These are phyloP conservation scores for Acronicta psi DNA, from an alignment of 2,888 invertebrate genomes.

Conservation along the genomic window DNA sequence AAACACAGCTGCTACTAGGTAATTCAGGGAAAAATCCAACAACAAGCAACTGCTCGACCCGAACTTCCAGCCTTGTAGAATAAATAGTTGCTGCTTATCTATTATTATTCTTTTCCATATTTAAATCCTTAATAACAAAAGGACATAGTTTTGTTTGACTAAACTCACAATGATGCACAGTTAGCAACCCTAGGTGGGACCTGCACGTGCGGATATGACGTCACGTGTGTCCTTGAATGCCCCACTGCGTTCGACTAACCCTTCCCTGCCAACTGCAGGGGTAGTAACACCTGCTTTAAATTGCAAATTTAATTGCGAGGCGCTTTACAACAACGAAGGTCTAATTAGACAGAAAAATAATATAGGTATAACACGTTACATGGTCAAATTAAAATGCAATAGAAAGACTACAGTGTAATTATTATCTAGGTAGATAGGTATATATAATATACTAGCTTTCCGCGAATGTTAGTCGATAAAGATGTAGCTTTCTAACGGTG, in stretches of 20 bases:
- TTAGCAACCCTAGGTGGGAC: slow-evolving; percentile 31
- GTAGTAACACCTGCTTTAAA: slow-evolving; percentile 41
- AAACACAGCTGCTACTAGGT: too few relatives aligned
- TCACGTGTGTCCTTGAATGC: slow-evolving; percentile 69
- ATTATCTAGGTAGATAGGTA: too few relatives aligned
- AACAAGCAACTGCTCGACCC: too few relatives aligned
- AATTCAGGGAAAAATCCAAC: too few relatives aligned
- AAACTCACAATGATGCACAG: background rate
- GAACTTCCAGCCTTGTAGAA: too few relatives aligned
- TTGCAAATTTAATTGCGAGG: slow-evolving; percentile 49
- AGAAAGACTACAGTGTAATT: too few relatives aligned
- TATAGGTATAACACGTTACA: slow-evolving; percentile 8
- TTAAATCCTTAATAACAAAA: background rate
- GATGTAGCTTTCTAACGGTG: too few relatives aligned
- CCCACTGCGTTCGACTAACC: slow-evolving; percentile 54
- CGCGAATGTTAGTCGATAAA: too few relatives aligned
- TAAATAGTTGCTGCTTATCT: too few relatives aligned
- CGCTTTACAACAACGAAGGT: slow-evolving; percentile 14
- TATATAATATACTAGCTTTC: too few relatives aligned
- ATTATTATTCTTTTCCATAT: too few relatives aligned
- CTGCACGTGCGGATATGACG: slow-evolving; percentile 57
- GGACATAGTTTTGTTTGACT: background rate
- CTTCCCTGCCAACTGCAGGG: slow-evolving; percentile 50
- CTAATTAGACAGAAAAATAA: slow-evolving; percentile 29
- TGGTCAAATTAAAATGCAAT: background rate